Conservation (phyloP, 2,888 invertebrate genomes). For the Harpalus rufipes region DNA sequence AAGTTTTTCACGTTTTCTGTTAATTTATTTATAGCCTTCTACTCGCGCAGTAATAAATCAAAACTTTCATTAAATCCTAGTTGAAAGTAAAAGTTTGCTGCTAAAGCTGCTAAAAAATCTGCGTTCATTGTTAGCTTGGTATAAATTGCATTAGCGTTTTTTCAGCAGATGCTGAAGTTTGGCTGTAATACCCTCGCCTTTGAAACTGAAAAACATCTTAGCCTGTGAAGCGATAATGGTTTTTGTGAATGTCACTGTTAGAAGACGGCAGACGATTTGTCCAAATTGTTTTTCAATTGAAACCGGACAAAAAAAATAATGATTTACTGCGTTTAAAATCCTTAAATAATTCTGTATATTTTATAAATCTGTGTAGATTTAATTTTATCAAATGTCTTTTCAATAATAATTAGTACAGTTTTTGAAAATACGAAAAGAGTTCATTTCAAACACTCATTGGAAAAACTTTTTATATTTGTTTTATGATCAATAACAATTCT, state of each 20-base stretch:
- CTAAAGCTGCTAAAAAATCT: constrained; percentile 6
- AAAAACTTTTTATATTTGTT: too few relatives aligned
- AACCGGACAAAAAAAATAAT: background rate
- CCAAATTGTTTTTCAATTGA: constrained; percentile 15
- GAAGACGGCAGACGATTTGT: background rate
- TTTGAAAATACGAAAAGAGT: too few relatives aligned
- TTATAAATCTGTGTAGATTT: too few relatives aligned
- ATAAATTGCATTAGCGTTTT: constrained; percentile 32
- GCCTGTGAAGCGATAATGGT: constrained; percentile 4
- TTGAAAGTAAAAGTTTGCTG: background rate
- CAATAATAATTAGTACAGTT: too few relatives aligned
- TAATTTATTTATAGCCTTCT: background rate
- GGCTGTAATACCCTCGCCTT: constrained; percentile 12
- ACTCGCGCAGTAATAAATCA: background rate
- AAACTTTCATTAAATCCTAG: background rate
- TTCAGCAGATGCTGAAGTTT: constrained; percentile 17
- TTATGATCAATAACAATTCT: too few relatives aligned
- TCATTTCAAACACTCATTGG: too few relatives aligned
- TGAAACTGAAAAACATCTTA: constrained; percentile 11
- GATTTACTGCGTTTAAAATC: background rate
- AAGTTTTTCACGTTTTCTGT: background rate
- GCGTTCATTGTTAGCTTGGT: constrained; percentile 3
- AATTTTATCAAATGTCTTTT: too few relatives aligned
- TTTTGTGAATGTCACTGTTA: constrained; percentile 23
- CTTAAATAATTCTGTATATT: too few relatives aligned